Conservation (phyloP, 2,888 invertebrate species). For the Thyatira batis region DNA sequence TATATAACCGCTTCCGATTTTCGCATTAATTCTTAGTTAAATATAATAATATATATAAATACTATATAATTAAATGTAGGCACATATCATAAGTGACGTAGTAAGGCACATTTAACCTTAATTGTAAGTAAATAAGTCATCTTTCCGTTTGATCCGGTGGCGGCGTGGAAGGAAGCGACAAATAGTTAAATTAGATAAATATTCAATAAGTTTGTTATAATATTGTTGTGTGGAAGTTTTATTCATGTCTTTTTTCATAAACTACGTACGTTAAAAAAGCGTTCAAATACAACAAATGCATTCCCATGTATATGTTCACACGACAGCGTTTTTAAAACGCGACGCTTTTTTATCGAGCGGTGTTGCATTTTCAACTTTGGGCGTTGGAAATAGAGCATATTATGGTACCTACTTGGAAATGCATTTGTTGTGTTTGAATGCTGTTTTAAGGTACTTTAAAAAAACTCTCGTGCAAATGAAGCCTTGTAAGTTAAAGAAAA, state of each 20-base stretch:
- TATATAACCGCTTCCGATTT: not conserved
- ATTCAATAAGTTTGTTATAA: not conserved
- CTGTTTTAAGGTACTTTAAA: too few species aligned
- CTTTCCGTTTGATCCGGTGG: slow-evolving; percentile 50
- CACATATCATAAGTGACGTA: slow-evolving; percentile 52
- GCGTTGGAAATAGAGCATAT: too few species aligned
- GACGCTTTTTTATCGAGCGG: too few species aligned
- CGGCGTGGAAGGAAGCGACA: slow-evolving; percentile 65
- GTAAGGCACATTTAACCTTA: slow-evolving; percentile 56
- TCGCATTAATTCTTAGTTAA: slow-evolving; percentile 13
- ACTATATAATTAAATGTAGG: slow-evolving; percentile 31
- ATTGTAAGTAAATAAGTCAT: slow-evolving; percentile 43
- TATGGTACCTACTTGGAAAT: too few species aligned
- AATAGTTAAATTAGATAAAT: slow-evolving; percentile 13
- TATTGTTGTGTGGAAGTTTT: not conserved
- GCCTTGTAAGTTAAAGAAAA: too few species aligned
- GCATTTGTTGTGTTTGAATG: too few species aligned
- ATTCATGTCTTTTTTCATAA: not conserved
- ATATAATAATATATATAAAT: slow-evolving; percentile 21
- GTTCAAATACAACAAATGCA: too few species aligned
- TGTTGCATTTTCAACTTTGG: too few species aligned
- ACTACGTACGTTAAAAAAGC: too few species aligned
- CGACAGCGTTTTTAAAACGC: too few species aligned
- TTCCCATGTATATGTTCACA: too few species aligned
- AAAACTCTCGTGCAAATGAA: too few species aligned